Percentiles rank a stretch among this genome's conserved stretches.
Evolutionary conservation across 2,797 vertebrate genomes (phyloP).

Genomic region (Melanotaenia trifasciata): DNA sequence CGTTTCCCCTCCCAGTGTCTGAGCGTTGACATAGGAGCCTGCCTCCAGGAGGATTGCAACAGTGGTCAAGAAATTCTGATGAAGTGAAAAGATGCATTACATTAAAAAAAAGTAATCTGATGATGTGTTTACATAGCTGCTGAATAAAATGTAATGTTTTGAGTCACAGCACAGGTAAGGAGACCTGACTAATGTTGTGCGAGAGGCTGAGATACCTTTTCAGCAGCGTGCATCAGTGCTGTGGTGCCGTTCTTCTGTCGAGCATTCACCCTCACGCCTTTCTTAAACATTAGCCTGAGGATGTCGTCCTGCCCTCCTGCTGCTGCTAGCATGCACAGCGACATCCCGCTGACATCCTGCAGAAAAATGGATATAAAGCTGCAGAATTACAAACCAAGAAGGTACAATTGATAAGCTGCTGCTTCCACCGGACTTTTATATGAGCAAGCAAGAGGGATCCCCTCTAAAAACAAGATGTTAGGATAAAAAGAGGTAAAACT

Average conservation of each 20-base stretch:
- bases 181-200: neutral
- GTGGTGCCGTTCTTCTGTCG: conserved; percentile 96
- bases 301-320: conserved; percentile 96
- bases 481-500: no score
- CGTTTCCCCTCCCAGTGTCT: conserved; percentile 92
- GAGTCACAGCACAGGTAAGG: neutral
- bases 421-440: neutral
- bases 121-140: neutral
- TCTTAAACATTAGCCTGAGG: conserved; percentile 91
- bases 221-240: conserved; percentile 95
- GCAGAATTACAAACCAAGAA: neutral
- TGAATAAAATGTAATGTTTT: neutral
- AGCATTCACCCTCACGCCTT: conserved; percentile 92
- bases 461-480: no score
- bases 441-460: neutral
- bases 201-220: conserved; percentile 86
- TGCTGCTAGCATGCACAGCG: conserved; percentile 94
- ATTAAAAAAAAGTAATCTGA: neutral
- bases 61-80: conserved; percentile 94
- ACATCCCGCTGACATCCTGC: conserved; percentile 97
- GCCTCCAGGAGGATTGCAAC: conserved; percentile 96
- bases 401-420: neutral
- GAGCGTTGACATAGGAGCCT: conserved; percentile 91
- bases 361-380: conserved; percentile 25
- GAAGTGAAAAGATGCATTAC: neutral